Evolutionary conservation across 2,113 vertebrate species (phyloP), one percentile per base, ranked within the genome.

Genomic region (Rhinichthys klamathensis): DNA sequence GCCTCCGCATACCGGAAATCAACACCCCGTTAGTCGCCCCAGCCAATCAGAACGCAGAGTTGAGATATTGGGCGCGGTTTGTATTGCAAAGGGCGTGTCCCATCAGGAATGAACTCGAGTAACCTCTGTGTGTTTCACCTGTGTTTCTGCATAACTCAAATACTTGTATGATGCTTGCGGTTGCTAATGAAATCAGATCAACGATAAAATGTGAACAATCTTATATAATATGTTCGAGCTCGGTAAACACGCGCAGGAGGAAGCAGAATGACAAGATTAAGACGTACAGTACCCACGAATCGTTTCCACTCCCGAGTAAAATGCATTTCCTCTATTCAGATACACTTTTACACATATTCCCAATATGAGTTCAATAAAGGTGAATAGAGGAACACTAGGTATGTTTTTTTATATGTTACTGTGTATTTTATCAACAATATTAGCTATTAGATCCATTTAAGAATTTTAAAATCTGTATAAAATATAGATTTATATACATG

Each of bases 1-100:
- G 63, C 84, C 86, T 49, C 85, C 18, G 84, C 27, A 91, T 74
- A 90, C 91, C 92, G 91, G 92, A 94, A 93, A 90, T 91, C 65
- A 78, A 93, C 92, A 87, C 92, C 92, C 85, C 87, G 67, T 56
- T 80, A 88, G 67, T 61, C 49, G 15, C 15, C 12, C 7, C 49
- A 83, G 54, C 89, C 89, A 88, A 90, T 80, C 56, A 58, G 8
- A 77, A 2, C 8, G 21, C 23, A 1, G 35, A 6, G 44, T 7
- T 7, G 1, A 0, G 56, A 6, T 0, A 44, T 23, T 38, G 27
- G 90, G 87, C 61, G 88, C 70, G 87, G 80, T 13, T 63, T 65
- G 7, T 41, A 6, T 46, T 30, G 44, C 58, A 60, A 67, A 44
- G 88, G 90, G 90, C 72, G 89, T 78, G 89, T 56, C n/a, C 79